These are phyloP conservation scores for Rhagoletis zephyria DNA, from an alignment of 1,140 invertebrate species.

Conservation along the genomic window DNA sequence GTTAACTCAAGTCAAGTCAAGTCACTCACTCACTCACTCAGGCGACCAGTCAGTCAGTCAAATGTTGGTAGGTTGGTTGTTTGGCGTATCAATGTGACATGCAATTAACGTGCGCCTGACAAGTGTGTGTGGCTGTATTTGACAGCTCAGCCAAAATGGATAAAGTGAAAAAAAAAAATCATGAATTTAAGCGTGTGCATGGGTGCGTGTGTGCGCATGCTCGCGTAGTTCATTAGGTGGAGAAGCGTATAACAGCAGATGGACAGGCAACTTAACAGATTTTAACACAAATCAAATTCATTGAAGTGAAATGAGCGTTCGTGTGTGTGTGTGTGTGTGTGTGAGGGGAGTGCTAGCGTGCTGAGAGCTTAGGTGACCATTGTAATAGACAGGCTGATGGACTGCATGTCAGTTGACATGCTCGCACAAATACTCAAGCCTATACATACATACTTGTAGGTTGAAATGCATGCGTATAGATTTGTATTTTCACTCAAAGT, in stretches of 20 bases:
- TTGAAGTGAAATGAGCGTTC: conserved; percentile 24
- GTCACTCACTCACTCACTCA: neutral
- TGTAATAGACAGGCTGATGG: neutral
- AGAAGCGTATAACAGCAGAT: conserved; percentile 13
- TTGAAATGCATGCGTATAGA: neutral
- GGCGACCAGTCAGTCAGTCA: neutral
- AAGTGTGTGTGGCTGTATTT: conserved; percentile 16
- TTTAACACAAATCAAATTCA: conserved; percentile 37
- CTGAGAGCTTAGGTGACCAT: neutral
- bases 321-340: neutral
- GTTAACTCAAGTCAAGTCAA: too few relatives aligned
- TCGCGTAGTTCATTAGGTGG: neutral
- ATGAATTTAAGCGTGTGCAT: neutral
- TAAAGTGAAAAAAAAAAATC: neutral
- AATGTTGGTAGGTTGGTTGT: neutral
- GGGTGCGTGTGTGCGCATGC: neutral
- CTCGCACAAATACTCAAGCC: neutral
- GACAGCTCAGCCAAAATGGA: neutral
- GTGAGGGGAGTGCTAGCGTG: neutral
- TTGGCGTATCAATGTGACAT: conserved; percentile 4
- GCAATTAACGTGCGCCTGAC: conserved; percentile 23
- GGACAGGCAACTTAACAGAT: conserved; percentile 33
- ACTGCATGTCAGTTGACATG: conserved; percentile 13
- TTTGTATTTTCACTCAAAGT: neutral
- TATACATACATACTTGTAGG: neutral